These are phyloP conservation scores for Drosophila melanosoma DNA, from an alignment of 2,888 invertebrate genomes.

Conservation along the genomic window DNA sequence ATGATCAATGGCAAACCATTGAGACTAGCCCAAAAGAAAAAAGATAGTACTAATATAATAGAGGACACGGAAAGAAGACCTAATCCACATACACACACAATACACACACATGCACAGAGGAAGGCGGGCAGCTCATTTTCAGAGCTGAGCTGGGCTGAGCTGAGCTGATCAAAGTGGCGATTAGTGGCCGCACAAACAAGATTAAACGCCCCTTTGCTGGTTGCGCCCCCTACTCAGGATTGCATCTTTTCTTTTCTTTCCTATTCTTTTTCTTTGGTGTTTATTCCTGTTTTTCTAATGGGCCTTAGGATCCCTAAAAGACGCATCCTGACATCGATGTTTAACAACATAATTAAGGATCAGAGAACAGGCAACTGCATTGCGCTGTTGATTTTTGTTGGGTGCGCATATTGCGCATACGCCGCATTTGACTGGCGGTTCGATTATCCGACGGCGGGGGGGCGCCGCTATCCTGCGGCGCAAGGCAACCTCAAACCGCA, in stretches of 20 bases:
- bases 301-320: conserved; percentile 39
- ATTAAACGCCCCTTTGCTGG: conserved; percentile 60
- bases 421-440: conserved; percentile 47
- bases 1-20: conserved; percentile 26
- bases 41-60: neutral
- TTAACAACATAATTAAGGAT: conserved; percentile 71
- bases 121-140: conserved; percentile 33
- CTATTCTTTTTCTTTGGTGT: neutral
- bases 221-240: conserved; percentile 8
- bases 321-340: conserved; percentile 55
- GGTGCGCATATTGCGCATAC: conserved; percentile 60
- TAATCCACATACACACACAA: conserved; percentile 7
- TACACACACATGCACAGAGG: neutral
- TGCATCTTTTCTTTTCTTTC: neutral
- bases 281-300: neutral
- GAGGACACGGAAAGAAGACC: neutral
- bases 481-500: conserved; percentile 35
- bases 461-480: conserved; percentile 44
- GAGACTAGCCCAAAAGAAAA: conserved; percentile 6
- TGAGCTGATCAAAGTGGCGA: conserved; percentile 58
- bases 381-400: neutral
- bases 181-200: conserved; percentile 66
- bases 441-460: conserved; percentile 38
- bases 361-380: neutral
- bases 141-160: conserved; percentile 11